Evolutionary conservation across 35 echinoderm and acorn worm species (phyloP), one percentile per base, ranked within the genome.

Genomic region (Ophiothrix spiculata): DNA sequence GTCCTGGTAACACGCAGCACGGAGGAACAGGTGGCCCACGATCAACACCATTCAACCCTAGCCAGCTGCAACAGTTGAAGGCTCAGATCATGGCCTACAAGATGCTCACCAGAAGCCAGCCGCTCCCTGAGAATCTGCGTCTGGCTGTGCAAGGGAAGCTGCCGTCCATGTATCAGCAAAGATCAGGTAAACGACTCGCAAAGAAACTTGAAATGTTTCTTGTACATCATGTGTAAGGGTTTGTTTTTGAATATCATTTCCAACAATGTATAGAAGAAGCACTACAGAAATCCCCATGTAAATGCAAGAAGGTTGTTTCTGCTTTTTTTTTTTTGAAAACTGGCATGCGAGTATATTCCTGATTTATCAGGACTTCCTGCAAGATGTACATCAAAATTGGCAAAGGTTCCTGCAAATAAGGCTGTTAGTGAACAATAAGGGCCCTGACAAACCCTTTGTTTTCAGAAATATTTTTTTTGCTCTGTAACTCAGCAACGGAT

Each of bases 21-120:
- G 37, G 86, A 80, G 91, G 49, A 38, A 17, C 56, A 60, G 76
- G 37, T 33, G 60, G 17, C 14, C 40, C 32, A 37, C 41, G 86
- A 76, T 75, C 85, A 12, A 86, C 60, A 35, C 92, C 96, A n/a
- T 94, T 94, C 85, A 87, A 81, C 42, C 89, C 86, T 15, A 38
- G 37, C n/a, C 96, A 99, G 79, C 89, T 99, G n/a, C 96, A 99
- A 60, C 96, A 99, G 83, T 76, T 99, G 69, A 99, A 94, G 79
- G 96, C 96, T 23, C 96, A 99, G 83, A 99, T 99, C 45, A 84
- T 99, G 86, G 92, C 89, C 6, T 99, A 99, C 40, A 94, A 99
- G 80, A 83, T 90, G 1, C 81, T 99, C 12, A 84, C 96, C 36
- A 73, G 89, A 29, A 94, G 88, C 64, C 96, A 99, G 46, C 85